Base-by-base conservation (phyloP, 2,113 vertebrate genomes). In the Syngnathus floridae region DNA sequence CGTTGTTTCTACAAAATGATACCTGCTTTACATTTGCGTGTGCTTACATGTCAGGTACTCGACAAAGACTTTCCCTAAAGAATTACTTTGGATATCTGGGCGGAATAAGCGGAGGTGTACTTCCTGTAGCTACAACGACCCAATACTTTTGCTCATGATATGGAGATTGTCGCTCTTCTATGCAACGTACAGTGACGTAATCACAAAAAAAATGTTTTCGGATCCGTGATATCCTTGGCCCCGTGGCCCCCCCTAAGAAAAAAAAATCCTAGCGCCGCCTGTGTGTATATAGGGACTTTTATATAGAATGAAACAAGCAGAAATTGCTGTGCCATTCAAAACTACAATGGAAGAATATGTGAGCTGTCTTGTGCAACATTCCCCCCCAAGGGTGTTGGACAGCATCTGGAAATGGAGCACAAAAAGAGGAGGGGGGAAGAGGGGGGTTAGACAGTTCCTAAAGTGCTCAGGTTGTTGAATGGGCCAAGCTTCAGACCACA, bases 391-490 rank as follows among this genome's bases (percentile, higher is more conserved):
- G 26, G 61, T 73, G 72, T 67, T 48, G 22, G 40, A 62, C 64
- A 79, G 70, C 80, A 80, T 80, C 72, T 79, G 79, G 77, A 79
- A 78, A 70, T 67, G 69, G 76, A 79, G 81, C 63, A 66, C 59
- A 81, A 67, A 85, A 69, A 52, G 5, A 5, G 62, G 43, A 11
- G 26, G 16, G 57, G 59, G 59, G 19, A 37, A 7, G 37, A 17
- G 19, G 22, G 7, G 62, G 59, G 59, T 66, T 57, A 77, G 52
- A 78, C 78, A 79, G 77, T 81, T 69, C 40, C 65, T 72, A 56
- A 84, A 83, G 75, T 74, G 75, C 67, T 78, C 76, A 70, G 69
- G 72, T 66, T 73, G 58, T 14, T 22, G 74, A 78, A 79, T 72
- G 73, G 71, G 80, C 75, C 70, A 59, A 55, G 60, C 62, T 48